These are phyloP conservation scores for Zalophus californianus DNA, from an alignment of 2,797 vertebrate species.

Conservation along the genomic window DNA sequence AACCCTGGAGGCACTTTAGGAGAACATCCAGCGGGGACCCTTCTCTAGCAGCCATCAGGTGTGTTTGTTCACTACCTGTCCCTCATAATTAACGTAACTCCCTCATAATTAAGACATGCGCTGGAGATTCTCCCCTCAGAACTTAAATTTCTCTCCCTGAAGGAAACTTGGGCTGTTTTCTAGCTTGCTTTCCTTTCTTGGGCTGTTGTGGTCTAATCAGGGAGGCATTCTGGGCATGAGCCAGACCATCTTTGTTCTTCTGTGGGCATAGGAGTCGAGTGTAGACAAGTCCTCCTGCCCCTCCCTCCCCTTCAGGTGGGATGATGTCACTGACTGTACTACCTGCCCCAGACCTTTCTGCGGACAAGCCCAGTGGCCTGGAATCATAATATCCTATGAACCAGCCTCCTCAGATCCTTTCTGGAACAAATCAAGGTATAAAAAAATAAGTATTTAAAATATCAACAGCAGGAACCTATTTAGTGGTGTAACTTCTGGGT, in stretches of 20 bases:
- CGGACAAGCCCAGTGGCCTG: background rate
- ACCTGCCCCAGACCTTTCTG: background rate
- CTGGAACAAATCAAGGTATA: background rate
- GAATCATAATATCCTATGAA: background rate
- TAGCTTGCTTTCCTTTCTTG: background rate
- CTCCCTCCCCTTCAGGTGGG: background rate
- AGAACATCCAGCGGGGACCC: background rate
- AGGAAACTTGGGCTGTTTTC: background rate
- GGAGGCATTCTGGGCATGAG: background rate
- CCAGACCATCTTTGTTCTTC: background rate
- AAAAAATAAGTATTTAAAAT: background rate
- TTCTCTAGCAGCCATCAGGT: background rate
- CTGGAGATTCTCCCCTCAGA: background rate
- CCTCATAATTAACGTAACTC: background rate
- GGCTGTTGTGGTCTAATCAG: background rate
- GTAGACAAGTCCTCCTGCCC: background rate
- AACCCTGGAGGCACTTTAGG: background rate
- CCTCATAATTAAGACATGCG: background rate
- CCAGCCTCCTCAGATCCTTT: background rate
- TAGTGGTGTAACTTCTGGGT: background rate
- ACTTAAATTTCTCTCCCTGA: slow-evolving; percentile 10
- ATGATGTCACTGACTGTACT: background rate
- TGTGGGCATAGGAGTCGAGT: background rate
- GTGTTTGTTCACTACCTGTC: background rate
- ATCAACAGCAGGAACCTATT: background rate